These are phyloP conservation scores for Dryobotodes eremita DNA, from an alignment of 2,888 invertebrate genomes.

Conservation along the genomic window DNA sequence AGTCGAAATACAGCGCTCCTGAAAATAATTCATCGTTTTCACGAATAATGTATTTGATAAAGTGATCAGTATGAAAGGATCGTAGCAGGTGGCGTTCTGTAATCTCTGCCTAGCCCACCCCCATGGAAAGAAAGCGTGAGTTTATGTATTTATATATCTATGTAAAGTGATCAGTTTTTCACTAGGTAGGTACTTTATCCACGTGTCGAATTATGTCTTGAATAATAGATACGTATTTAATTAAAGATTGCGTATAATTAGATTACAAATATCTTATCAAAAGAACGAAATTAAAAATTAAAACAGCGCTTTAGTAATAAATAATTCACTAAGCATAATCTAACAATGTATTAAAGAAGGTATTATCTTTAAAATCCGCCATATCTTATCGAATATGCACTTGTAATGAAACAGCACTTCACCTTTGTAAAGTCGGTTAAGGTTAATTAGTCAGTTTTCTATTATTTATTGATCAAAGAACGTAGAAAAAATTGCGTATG, in stretches of 20 bases:
- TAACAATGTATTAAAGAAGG: slow-evolving; percentile 22
- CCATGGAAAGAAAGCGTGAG: too few species aligned
- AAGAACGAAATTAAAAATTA: slow-evolving; percentile 32
- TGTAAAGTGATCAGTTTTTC: neutral
- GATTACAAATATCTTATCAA: slow-evolving; percentile 33
- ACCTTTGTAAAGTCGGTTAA: slow-evolving; percentile 63
- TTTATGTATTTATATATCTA: too few species aligned
- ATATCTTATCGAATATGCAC: slow-evolving; percentile 57
- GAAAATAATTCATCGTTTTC: neutral
- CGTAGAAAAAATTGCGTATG: neutral
- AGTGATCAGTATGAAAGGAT: neutral
- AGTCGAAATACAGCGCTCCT: neutral
- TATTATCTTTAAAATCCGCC: slow-evolving; percentile 32
- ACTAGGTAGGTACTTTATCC: neutral
- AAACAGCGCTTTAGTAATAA: slow-evolving; percentile 26
- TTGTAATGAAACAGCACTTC: slow-evolving; percentile 53
- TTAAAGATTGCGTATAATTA: neutral
- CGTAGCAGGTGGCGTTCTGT: too few species aligned
- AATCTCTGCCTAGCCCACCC: too few species aligned
- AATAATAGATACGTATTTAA: neutral
- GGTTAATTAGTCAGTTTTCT: slow-evolving; percentile 52
- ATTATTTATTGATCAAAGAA: neutral
- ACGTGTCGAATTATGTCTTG: neutral
- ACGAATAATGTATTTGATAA: neutral
- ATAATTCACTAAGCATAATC: slow-evolving; percentile 20